Percentiles rank a stretch among this genome's conserved stretches.
phyloP scores from a whole-genome alignment of 2,888 invertebrate genomes.

The Caenorhabditis drosophilae region DNA sequence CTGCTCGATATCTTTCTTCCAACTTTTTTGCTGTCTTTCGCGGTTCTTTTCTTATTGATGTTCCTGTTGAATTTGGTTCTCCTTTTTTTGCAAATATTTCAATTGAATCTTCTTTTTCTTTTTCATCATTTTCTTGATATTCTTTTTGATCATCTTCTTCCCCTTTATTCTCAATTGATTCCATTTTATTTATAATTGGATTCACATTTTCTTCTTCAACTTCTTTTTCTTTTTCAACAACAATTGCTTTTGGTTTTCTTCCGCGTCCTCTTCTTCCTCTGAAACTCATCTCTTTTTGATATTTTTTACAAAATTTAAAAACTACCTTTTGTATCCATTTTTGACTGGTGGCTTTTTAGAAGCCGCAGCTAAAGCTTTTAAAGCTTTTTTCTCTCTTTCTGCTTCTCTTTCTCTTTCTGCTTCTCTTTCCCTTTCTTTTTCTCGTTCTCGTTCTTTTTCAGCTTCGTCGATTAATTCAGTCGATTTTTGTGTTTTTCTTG shows the following conservation, averaged over 20 bases:
- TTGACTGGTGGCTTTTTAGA: background rate
- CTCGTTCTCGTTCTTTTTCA: conserved; percentile 3
- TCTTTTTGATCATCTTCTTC: background rate
- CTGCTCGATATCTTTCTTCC: too few species aligned
- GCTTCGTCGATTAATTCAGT: conserved; percentile 3
- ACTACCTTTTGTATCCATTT: background rate
- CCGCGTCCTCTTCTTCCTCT: background rate
- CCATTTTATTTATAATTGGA: too few species aligned
- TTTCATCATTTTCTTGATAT: background rate
- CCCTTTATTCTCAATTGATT: background rate
- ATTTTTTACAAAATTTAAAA: too few species aligned
- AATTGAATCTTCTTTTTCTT: too few species aligned
- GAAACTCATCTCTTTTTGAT: background rate
- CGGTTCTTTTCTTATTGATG: too few species aligned
- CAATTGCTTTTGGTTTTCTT: background rate
- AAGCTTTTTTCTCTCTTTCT: conserved; percentile 4
- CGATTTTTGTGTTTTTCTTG: conserved; percentile 4
- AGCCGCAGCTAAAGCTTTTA: background rate
- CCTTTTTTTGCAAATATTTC: too few species aligned
- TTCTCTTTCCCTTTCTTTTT: too few species aligned
- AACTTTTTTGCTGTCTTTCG: too few species aligned
- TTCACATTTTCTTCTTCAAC: background rate
- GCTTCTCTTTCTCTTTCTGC: conserved; percentile 9
- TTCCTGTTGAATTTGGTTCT: too few species aligned
- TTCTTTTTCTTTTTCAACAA: background rate